A percentile compares a stretch with the other conserved stretches of the same genome.
These are phyloP conservation scores for Eunapius fragilis DNA, from an alignment of 37 sponge, comb jelly and placozoan species.

Conservation along the genomic window DNA sequence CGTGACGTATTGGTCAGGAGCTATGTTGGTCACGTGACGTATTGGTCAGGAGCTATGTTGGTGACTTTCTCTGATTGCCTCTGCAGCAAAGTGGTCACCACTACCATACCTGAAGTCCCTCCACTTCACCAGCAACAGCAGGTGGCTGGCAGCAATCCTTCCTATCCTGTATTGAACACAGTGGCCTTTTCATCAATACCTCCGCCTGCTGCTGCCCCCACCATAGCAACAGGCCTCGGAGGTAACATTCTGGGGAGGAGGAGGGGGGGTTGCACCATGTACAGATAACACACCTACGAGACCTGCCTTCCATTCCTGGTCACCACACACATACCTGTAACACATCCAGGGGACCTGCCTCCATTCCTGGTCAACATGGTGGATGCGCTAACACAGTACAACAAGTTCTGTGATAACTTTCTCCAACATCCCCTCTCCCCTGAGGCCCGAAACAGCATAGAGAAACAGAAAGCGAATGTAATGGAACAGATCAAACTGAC, in stretches of 20 bases:
- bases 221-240: neutral
- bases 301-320: no score
- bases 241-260: neutral
- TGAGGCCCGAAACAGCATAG: conserved; percentile 15
- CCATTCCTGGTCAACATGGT: conserved; percentile 39
- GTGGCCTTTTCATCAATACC: no score
- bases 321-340: no score
- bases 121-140: neutral
- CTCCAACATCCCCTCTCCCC: neutral
- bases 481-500: conserved; percentile 38
- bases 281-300: no score
- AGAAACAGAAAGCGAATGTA: conserved; percentile 18
- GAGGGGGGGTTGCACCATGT: neutral
- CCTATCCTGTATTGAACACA: no score
- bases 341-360: conserved; percentile 65
- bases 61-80: no score
- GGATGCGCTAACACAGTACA: conserved; percentile 19
- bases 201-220: neutral
- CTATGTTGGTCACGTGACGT: no score
- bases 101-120: no score
- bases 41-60: no score
- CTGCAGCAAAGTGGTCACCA: no score
- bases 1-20: no score
- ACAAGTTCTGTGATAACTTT: conserved; percentile 40
- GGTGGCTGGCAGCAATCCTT: no score